A percentile compares a stretch with the other conserved stretches of the same genome.
These are phyloP conservation scores for Porites evermanni DNA, from an alignment of 92 coral and sea anemone genomes.

Conservation along the genomic window DNA sequence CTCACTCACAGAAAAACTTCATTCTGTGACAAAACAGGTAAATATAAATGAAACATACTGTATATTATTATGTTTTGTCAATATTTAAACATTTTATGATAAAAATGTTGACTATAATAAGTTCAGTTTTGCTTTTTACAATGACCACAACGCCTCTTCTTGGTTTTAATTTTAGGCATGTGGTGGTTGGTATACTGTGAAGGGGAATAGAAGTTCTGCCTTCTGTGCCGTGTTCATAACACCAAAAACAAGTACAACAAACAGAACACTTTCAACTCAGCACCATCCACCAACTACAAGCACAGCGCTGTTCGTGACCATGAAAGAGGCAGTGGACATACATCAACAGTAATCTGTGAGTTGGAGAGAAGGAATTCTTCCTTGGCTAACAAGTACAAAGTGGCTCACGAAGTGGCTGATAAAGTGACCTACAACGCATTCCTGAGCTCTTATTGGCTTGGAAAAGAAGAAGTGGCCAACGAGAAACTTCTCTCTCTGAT, in stretches of 20 bases:
- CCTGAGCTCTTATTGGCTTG: slow-evolving; percentile 34
- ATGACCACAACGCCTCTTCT: slow-evolving; percentile 12
- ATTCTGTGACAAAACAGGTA: slow-evolving; percentile 15
- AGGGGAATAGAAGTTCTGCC: slow-evolving; percentile 38
- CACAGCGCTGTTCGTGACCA: slow-evolving; percentile 26
- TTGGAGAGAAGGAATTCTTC: slow-evolving; percentile 30
- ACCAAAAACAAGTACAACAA: slow-evolving; percentile 36
- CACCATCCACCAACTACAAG: slow-evolving; percentile 43
- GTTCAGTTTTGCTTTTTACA: slow-evolving; percentile 15
- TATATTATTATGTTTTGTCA: background rate
- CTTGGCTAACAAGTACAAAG: slow-evolving; percentile 17
- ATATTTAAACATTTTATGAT: slow-evolving; percentile 20
- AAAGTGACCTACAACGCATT: slow-evolving; percentile 23
- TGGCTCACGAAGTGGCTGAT: slow-evolving; percentile 36
- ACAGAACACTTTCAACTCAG: slow-evolving; percentile 25
- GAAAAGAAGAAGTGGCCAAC: slow-evolving; percentile 37
- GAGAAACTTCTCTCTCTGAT: slow-evolving; percentile 24
- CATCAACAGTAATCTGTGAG: slow-evolving; percentile 18
- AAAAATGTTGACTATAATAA: slow-evolving; percentile 28
- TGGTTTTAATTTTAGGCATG: slow-evolving; percentile 20
- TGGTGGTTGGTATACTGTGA: slow-evolving; percentile 32
- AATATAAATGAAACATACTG: slow-evolving; percentile 21
- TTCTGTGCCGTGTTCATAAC: slow-evolving; percentile 38
- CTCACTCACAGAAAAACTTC: slow-evolving; percentile 13
- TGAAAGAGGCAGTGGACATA: slow-evolving; percentile 24